Conservation (phyloP, 2,113 vertebrate genomes). For the Lethenteron camtschaticum region DNA sequence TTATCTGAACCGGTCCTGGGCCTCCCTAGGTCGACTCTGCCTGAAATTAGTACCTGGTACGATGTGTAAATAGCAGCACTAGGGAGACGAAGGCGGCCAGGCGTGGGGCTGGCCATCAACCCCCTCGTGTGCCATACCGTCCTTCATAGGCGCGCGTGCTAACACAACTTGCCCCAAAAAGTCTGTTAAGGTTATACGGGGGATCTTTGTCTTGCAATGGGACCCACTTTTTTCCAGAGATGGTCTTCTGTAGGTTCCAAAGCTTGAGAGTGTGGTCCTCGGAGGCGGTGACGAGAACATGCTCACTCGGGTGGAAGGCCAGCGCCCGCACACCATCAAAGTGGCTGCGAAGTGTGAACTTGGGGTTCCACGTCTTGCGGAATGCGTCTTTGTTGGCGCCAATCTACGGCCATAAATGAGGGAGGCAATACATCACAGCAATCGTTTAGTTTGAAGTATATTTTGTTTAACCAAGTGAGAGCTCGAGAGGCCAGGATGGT, state of each 20-base stretch:
- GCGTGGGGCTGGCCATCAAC: no score
- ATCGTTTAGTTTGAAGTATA: no score
- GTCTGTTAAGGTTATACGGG: not conserved
- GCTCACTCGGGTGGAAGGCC: slow-evolving; percentile 89
- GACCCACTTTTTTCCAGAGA: slow-evolving; percentile 92
- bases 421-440: not conserved
- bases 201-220: not conserved
- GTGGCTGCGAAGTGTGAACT: slow-evolving; percentile 87
- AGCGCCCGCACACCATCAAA: slow-evolving; percentile 83
- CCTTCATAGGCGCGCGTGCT: no score
- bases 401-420: slow-evolving; percentile 31
- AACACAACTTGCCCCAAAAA: no score
- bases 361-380: slow-evolving; percentile 95
- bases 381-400: slow-evolving; percentile 88
- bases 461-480: no score
- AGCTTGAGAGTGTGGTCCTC: slow-evolving; percentile 97
- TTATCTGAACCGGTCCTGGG: no score
- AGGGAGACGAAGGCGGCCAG: no score
- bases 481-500: no score
- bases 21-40: no score
- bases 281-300: slow-evolving; percentile 85
- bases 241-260: slow-evolving; percentile 97
- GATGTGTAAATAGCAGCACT: no score
- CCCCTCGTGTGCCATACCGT: no score
- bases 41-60: no score